Conservation (phyloP, 1,140 invertebrate species). For the Tetramorium alpestre region DNA sequence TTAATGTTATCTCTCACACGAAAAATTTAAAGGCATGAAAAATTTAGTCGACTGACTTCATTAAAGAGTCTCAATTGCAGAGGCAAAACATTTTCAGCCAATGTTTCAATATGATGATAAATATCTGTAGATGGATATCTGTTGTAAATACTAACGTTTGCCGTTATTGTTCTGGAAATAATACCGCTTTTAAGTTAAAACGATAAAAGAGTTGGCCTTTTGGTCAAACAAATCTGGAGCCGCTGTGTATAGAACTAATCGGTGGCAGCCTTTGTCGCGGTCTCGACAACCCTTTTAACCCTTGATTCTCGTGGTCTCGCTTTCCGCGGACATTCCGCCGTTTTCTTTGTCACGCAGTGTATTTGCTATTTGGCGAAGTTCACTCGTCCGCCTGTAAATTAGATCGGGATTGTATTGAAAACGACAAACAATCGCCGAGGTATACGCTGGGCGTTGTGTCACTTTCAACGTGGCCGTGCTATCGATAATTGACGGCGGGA, state of each 20-base stretch:
- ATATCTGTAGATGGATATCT: neutral
- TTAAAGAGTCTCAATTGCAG: neutral
- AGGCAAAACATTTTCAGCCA: neutral
- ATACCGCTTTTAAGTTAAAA: conserved; percentile 2
- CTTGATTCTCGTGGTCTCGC: conserved; percentile 24
- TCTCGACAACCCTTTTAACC: conserved; percentile 26
- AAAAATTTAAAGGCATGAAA: neutral
- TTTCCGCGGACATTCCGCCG: neutral
- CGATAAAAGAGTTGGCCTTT: conserved; percentile 17
- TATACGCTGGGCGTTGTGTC: neutral
- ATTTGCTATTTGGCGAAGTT: conserved; percentile 7
- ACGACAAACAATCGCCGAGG: conserved; percentile 36
- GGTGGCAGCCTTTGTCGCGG: neutral
- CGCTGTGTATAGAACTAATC: conserved; percentile 30
- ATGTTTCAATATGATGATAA: neutral
- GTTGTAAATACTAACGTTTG: no score
- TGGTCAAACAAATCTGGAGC: conserved; percentile 19
- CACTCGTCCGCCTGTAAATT: conserved; percentile 19
- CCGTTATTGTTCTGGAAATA: neutral
- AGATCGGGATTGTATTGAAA: conserved; percentile 45
- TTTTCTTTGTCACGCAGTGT: conserved; percentile 42
- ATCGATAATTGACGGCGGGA: conserved; percentile 59
- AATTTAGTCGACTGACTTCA: neutral
- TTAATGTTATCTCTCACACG: neutral
- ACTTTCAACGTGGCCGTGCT: conserved; percentile 17